Evolutionary conservation across 2,888 invertebrate genomes (phyloP), one percentile per base, ranked within the genome.

Genomic region (Drosophila testacea): DNA sequence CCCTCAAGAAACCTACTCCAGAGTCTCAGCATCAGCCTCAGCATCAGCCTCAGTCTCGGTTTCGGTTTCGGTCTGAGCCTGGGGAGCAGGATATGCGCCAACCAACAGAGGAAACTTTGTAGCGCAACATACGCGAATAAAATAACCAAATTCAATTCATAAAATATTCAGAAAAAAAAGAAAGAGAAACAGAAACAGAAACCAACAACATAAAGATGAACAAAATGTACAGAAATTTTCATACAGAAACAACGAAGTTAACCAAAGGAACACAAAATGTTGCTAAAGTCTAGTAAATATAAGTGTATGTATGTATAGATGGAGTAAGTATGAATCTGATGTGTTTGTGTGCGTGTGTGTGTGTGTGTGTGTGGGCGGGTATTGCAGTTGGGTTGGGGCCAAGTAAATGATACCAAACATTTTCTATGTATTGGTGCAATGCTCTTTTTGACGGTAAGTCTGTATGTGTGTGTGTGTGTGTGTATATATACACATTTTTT

Each of bases 121-220:
- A 83, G 69, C 86, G 76, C 76, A 88, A 80, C 87, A 84, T 84
- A 88, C 83, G 83, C 83, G 89, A 78, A 81, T 77, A 76, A 84
- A 83, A 84, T 88, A 88, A 83, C 83, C 87, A 86, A 88, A 84
- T 84, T 86, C 87, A 88, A 88, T 83, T 84, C 88, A 83, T 83
- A 80, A 88, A 88, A 83, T 83, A 88, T 88, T 88, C 73, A 88
- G 72, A 71, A 79, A 78, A 72, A 73, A 65, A 63, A 64, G 63
- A 54, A 56, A 47, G 36, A 44, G 54, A 56, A 60, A 66, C 6
- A 7, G 9, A 32, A 6, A 6, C 32, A 32, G 13, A 56, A 62
- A 41, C 48, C 50, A 46, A 41, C 51, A 59, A 48, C 54, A 65
- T 51, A 56, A 65, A 55, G 48, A 13, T 47, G 13, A 46, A 46